These are phyloP conservation scores for Osmoderma eremita DNA, from an alignment of 2,888 invertebrate genomes.

Conservation along the genomic window DNA sequence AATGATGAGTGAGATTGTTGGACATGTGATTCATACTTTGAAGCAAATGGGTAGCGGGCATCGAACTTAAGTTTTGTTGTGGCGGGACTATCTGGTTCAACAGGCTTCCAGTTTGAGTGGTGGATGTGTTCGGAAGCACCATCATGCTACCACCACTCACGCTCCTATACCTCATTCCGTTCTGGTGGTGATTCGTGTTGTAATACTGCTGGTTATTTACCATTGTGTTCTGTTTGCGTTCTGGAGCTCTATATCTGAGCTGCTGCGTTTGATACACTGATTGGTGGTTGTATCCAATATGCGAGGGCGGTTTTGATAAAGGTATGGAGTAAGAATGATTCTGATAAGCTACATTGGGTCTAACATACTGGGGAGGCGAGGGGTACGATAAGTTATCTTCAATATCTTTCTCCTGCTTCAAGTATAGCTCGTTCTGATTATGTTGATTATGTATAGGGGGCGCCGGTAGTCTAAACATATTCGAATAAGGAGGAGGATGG, in stretches of 20 bases:
- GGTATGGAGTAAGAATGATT: slow-evolving; percentile 18
- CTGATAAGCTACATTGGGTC: slow-evolving; percentile 16
- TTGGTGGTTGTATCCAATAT: slow-evolving; percentile 10
- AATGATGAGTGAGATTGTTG: slow-evolving; percentile 3
- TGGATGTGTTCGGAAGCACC: slow-evolving; percentile 10
- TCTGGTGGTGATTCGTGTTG: slow-evolving; percentile 25
- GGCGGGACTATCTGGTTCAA: slow-evolving; percentile 25
- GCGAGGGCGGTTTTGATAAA: slow-evolving; percentile 13
- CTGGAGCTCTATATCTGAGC: not conserved
- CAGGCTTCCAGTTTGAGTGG: slow-evolving; percentile 1
- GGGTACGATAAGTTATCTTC: slow-evolving; percentile 20
- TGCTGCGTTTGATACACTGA: slow-evolving; percentile 1
- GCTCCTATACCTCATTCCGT: slow-evolving; percentile 23
- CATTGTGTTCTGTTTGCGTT: not conserved
- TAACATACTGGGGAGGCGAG: not conserved
- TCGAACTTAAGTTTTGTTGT: not conserved
- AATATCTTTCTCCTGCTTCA: slow-evolving; percentile 28
- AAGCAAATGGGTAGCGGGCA: slow-evolving; percentile 25
- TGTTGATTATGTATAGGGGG: slow-evolving; percentile 25
- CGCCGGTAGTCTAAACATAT: slow-evolving; percentile 10
- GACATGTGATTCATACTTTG: slow-evolving; percentile 27
- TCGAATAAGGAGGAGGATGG: not conserved
- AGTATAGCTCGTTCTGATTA: slow-evolving; percentile 20
- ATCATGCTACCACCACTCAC: slow-evolving; percentile 29
- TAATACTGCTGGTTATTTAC: slow-evolving; percentile 26